Evolutionary conservation across 2,797 vertebrate species (phyloP).

Genomic region (Astyanax mexicanus): DNA sequence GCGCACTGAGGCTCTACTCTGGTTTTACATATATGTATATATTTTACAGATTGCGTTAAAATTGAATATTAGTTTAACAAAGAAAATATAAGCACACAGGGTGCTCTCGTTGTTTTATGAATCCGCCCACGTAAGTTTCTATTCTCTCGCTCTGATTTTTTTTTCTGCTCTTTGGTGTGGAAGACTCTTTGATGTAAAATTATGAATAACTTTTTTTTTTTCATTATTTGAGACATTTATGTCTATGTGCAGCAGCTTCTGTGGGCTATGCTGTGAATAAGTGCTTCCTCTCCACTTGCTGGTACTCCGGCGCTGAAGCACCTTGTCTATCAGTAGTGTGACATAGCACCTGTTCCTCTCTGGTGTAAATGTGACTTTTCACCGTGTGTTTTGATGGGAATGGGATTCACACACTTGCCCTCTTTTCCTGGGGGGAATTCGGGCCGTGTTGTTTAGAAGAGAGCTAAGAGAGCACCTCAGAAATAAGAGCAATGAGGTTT

Average conservation of each 20-base stretch:
- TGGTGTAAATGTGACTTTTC: slow-evolving; percentile 36
- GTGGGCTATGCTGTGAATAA: background rate
- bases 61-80: slow-evolving; percentile 51
- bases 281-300: background rate
- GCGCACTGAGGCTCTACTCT: too few relatives aligned
- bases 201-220: background rate
- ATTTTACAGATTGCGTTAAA: slow-evolving; percentile 27
- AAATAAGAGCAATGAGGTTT: slow-evolving; percentile 34
- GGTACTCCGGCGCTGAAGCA: slow-evolving; percentile 16
- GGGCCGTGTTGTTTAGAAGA: slow-evolving; percentile 23
- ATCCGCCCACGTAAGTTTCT: background rate
- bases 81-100: slow-evolving; percentile 24
- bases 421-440: slow-evolving; percentile 34
- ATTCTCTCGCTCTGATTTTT: background rate
- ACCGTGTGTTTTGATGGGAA: slow-evolving; percentile 24
- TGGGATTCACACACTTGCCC: slow-evolving; percentile 26
- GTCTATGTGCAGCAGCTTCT: background rate
- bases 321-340: slow-evolving; percentile 14
- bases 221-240: background rate
- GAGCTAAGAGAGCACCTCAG: slow-evolving; percentile 1
- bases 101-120: background rate
- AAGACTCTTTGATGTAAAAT: slow-evolving; percentile 1
- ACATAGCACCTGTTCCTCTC: slow-evolving; percentile 10
- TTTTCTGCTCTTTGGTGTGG: background rate
- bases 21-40: too few relatives aligned